Percentiles rank a stretch among this genome's conserved stretches.
Conservation (phyloP, 1,140 invertebrate genomes). For the Cyrtorhinus lividipennis region DNA sequence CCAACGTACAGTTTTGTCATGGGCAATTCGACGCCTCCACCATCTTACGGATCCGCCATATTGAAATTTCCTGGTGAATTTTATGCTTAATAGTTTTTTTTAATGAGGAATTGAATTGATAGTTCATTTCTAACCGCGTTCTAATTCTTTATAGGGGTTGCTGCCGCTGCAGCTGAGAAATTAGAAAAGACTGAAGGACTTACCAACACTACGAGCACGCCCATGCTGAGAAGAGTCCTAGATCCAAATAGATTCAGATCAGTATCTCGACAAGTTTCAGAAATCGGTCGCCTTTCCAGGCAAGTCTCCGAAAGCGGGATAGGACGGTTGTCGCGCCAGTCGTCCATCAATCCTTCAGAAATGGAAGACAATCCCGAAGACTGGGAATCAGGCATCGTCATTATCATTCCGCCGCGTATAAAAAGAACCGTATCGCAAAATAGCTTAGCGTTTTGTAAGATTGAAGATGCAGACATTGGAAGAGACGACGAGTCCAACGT, state of each 20-base stretch:
- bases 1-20: not conserved
- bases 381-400: not conserved
- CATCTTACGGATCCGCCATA: not conserved
- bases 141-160: not conserved
- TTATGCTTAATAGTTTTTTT: not conserved
- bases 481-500: too few species aligned
- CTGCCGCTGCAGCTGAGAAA: not conserved
- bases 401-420: not conserved
- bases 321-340: not conserved
- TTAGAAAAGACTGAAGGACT: not conserved
- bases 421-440: not conserved
- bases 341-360: not conserved
- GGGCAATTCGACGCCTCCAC: not conserved
- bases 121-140: not conserved
- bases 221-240: not conserved
- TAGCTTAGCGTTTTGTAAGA: too few species aligned
- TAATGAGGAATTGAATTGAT: not conserved
- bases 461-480: too few species aligned
- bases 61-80: not conserved
- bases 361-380: not conserved
- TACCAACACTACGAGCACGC: not conserved
- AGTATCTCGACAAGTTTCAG: not conserved
- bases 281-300: not conserved
- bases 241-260: not conserved
- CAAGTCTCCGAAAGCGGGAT: not conserved